Evolutionary conservation across 2,113 vertebrate species (phyloP).

Genomic region (Clarias gariepinus): DNA sequence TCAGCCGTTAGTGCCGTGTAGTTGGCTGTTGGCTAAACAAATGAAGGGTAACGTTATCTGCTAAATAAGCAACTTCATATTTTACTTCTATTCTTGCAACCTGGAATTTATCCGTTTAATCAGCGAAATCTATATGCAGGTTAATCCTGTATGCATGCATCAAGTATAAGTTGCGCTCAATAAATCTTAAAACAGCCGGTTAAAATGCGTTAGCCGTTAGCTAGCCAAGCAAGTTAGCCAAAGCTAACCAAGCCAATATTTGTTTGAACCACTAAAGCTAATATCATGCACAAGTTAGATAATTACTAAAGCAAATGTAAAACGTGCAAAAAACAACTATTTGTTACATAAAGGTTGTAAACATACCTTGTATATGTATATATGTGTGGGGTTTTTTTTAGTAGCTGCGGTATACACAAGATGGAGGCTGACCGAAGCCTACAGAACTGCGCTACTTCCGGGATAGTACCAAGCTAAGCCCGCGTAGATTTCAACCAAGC

Average conservation of each 20-base stretch:
- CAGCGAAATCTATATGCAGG: no score
- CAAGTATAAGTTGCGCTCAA: background rate
- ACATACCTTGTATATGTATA: constrained; percentile 37
- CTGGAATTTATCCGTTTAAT: background rate
- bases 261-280: background rate
- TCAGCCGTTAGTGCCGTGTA: background rate
- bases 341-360: background rate
- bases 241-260: background rate
- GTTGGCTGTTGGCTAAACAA: background rate
- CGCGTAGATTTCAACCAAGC: background rate
- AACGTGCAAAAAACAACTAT: background rate
- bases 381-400: constrained; percentile 1
- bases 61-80: background rate
- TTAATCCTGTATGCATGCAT: no score
- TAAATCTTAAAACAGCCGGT: background rate
- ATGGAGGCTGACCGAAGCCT: constrained; percentile 51
- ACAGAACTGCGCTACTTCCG: constrained; percentile 34
- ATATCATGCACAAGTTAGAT: background rate
- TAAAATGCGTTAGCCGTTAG: background rate
- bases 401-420: constrained; percentile 42
- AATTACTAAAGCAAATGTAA: background rate
- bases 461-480: background rate
- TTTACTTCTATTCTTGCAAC: background rate
- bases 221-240: background rate
- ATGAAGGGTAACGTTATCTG: background rate